phyloP scores from a whole-genome alignment of 2,113 vertebrate species.

The Lophius piscatorius region DNA sequence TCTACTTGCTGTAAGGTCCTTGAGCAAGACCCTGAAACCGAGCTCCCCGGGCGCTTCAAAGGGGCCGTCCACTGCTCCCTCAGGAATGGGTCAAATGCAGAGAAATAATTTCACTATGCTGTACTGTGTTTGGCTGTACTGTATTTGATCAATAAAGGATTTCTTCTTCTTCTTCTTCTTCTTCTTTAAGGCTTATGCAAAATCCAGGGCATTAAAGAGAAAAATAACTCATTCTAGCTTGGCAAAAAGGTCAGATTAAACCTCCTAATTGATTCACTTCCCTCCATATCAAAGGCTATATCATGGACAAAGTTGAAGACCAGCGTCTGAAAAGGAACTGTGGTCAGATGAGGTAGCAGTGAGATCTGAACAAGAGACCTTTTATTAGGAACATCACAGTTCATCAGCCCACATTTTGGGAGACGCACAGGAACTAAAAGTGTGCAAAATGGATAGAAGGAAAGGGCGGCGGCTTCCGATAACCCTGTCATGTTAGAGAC shows the following conservation, averaged over 20 bases:
- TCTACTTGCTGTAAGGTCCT: no score
- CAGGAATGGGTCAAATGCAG: no score
- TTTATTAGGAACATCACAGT: slow-evolving; percentile 69
- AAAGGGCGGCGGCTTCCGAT: slow-evolving; percentile 14
- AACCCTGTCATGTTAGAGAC: slow-evolving; percentile 22
- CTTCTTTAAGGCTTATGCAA: no score
- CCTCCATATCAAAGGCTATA: slow-evolving; percentile 56
- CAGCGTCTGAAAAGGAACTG: slow-evolving; percentile 59
- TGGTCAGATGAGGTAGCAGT: slow-evolving; percentile 66
- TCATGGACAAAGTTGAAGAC: slow-evolving; percentile 55
- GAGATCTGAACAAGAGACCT: slow-evolving; percentile 66
- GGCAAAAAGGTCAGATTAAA: slow-evolving; percentile 33
- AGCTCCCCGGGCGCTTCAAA: no score
- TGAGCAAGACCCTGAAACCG: no score
- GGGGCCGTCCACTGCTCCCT: no score
- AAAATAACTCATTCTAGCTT: slow-evolving; percentile 9
- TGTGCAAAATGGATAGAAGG: neutral
- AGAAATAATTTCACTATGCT: no score
- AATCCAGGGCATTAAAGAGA: no score
- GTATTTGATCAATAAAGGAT: no score
- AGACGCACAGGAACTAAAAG: slow-evolving; percentile 25
- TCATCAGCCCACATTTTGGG: slow-evolving; percentile 46
- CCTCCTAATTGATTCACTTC: slow-evolving; percentile 36
- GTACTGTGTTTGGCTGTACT: no score
- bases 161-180: no score